These are phyloP conservation scores for Alces alces DNA, from an alignment of 2,113 vertebrate genomes.

Conservation along the genomic window DNA sequence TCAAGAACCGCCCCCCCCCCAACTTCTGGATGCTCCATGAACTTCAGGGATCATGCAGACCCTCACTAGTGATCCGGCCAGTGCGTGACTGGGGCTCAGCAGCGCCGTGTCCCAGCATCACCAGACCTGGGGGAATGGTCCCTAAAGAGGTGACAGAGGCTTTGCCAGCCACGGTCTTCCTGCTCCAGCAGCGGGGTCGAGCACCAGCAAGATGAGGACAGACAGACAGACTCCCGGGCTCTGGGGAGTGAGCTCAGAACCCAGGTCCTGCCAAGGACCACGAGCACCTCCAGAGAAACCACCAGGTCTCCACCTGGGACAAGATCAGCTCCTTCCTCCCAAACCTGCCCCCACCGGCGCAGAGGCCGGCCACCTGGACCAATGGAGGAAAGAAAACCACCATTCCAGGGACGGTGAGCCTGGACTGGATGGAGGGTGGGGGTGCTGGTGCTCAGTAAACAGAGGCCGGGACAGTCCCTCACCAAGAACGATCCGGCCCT, in stretches of 20 bases:
- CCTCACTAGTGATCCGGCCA: neutral
- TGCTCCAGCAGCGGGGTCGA: fast-evolving
- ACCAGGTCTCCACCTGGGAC: fast-evolving
- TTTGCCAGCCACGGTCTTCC: neutral
- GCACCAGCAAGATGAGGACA: neutral
- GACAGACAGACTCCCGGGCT: neutral
- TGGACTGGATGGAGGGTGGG: too few species aligned
- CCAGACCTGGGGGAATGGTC: neutral
- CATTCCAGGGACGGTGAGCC: too few species aligned
- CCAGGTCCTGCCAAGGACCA: neutral
- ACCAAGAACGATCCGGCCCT: fast-evolving
- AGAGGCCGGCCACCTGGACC: neutral
- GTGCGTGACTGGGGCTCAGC: neutral
- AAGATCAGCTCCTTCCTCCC: neutral
- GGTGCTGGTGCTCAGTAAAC: neutral
- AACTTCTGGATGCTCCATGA: neutral
- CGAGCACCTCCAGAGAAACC: neutral
- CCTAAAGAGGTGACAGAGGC: neutral
- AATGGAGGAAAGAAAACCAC: fast-evolving
- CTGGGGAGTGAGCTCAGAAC: neutral
- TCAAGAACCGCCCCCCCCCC: fast-evolving
- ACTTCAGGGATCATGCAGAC: neutral
- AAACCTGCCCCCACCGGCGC: fast-evolving
- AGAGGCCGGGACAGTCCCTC: neutral
- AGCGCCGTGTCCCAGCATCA: fast-evolving